Evolutionary conservation across 1,140 invertebrate species (phyloP), one percentile per base, ranked within the genome.

Genomic region (Scaptomyza graminum): DNA sequence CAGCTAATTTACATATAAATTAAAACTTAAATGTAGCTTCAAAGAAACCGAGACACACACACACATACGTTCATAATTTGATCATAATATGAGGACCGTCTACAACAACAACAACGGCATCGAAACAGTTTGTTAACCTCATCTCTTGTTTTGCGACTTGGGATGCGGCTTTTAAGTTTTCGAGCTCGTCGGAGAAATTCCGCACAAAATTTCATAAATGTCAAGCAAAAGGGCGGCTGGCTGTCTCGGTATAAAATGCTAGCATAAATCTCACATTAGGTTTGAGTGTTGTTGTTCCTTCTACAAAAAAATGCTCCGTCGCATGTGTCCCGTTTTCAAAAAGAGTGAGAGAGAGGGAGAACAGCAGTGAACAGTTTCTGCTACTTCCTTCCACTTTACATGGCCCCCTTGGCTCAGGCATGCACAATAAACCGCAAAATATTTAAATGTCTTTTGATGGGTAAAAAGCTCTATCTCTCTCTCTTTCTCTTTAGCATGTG

Each of bases 361-460:
- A 81, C 78, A 81, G 78, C 81, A 39, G 37, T 9, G 37, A 39
- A 81, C 78, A 81, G 78, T 81, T 81, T 60, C 51, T 68, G 59
- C 69, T 31, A 6, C 28, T 31, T 31, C 7, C 28, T 31, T 31
- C 7, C 28, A 31, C 28, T 31, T 31, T 31, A 77, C 77, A 84
- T 85, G 54, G 70, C 67, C 72, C 34, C 54, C n/a, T n/a, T n/a
- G 46, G 41, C 47, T 47, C 15, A 44, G 22, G 79, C 70, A 74
- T 73, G 57, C 62, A 71, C 31, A 75, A 79, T 50, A 89, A 74
- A 89, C 83, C 83, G 66, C 83, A 88, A 88, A 88, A 89, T 88
- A 64, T 64, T 79, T 74, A 84, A 88, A 88, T 88, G 84, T 88
- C 83, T 88, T 88, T 88, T 88, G 83, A 88, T 89, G 81, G 81